Evolutionary conservation across 2,113 vertebrate genomes (phyloP), one percentile per base, ranked within the genome.

Genomic region (Nycticryphes semicollaris): DNA sequence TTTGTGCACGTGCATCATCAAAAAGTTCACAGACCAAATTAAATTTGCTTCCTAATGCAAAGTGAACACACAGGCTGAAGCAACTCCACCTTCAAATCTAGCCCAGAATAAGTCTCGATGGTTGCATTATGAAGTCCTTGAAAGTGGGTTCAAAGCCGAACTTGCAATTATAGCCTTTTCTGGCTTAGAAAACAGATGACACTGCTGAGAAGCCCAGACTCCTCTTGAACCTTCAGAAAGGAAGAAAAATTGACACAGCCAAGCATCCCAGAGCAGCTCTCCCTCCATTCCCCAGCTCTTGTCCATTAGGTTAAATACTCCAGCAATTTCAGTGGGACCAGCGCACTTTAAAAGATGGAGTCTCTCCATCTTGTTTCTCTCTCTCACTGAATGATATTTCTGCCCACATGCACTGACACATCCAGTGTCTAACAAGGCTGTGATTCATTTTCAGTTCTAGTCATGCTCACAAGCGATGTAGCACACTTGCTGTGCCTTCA

Each of bases 371-470:
- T 92, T 93, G 92, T 94, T 77, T 89, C 72, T 83, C 83, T 68
- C 90, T 92, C 94, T 83, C 63, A 9, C 89, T 96, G 89, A 69
- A 56, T 89, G 97, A 94, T 95, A 93, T 96, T 97, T 96, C 97
- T 96, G 89, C 98, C 98, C 98, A 98, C 96, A 56, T 92, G 94
- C 37, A 54, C 73, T 95, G 98, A 98, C 97, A 98, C 96, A 98
- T 48, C 77, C 85, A 88, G 96, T 92, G 91, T 96, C 95, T 95
- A 82, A 96, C 95, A 97, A 92, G 90, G 95, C 96, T 94, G 85
- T 93, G 98, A 98, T 97, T 98, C 97, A 98, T 95, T 94, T 57
- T 84, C 81, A 78, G 96, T 95, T 96, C 89, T 90, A 95, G 91
- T 94, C 96, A 94, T 92, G 90, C 97, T 96, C 95, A 96, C 95